A percentile compares a stretch with the other conserved stretches of the same genome.
phyloP scores from a whole-genome alignment of 2,113 vertebrate genomes.

The Podarcis cretensis region DNA sequence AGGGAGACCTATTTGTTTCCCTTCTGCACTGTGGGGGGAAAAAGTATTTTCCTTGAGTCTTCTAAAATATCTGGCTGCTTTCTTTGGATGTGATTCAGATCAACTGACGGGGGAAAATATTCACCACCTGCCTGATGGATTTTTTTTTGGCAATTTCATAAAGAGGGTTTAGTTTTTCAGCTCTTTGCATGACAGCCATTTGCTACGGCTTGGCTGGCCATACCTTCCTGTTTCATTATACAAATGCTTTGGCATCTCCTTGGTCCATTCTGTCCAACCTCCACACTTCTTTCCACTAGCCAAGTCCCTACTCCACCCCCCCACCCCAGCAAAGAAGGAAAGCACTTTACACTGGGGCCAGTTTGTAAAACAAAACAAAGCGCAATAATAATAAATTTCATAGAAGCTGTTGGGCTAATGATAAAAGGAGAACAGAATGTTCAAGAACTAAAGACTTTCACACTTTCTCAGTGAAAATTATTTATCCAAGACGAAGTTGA shows the following conservation, averaged over 20 bases:
- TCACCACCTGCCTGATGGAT: background rate
- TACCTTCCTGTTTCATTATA: conserved; percentile 49
- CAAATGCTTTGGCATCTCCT: conserved; percentile 55
- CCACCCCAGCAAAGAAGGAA: conserved; percentile 58
- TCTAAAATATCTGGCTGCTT: conserved; percentile 34
- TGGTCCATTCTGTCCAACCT: conserved; percentile 55
- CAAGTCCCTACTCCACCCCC: conserved; percentile 54
- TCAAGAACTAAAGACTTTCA: conserved; percentile 51
- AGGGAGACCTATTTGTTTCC: conserved; percentile 1
- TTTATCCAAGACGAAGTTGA: conserved; percentile 41
- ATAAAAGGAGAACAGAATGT: conserved; percentile 59
- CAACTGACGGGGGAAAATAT: conserved; percentile 34
- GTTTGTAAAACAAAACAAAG: conserved; percentile 52
- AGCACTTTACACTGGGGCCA: conserved; percentile 68
- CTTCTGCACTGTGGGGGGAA: background rate
- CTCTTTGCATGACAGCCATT: conserved; percentile 40
- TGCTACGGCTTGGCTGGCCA: conserved; percentile 52
- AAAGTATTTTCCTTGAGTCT: background rate
- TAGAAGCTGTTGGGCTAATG: conserved; percentile 60
- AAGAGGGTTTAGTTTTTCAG: background rate
- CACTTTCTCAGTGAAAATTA: background rate
- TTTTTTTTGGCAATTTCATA: conserved; percentile 12
- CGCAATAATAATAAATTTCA: conserved; percentile 29
- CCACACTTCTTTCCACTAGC: conserved; percentile 53
- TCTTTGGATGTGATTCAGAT: conserved; percentile 24